Conservation (phyloP, 2,888 invertebrate species). For the Adelognathus sp. region DNA sequence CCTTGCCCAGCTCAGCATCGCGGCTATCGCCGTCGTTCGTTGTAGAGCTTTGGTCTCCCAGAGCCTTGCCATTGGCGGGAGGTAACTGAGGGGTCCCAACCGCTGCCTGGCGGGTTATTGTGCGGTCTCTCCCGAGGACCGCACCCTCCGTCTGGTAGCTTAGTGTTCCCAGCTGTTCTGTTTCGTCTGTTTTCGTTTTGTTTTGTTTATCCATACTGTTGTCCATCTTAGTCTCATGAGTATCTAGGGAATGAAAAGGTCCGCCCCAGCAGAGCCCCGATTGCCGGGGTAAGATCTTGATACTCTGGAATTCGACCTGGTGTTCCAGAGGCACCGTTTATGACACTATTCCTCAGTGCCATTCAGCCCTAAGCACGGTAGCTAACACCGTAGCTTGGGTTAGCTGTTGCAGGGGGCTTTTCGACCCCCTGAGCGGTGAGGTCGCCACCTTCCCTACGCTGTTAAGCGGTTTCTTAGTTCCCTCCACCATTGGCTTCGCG, state of each 20-base stretch:
- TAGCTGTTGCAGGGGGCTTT: background rate
- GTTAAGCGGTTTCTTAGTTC: background rate
- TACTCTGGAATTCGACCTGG: conserved; percentile 29
- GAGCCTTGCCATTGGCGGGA: background rate
- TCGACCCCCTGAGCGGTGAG: background rate
- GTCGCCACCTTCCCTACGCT: conserved; percentile 2
- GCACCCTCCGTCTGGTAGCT: background rate
- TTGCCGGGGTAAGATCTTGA: conserved; percentile 8
- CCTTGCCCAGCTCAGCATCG: background rate
- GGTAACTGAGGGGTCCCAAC: background rate
- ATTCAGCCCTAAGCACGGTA: conserved; percentile 33
- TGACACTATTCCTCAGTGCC: conserved; percentile 37
- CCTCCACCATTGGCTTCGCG: background rate
- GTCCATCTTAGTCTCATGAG: background rate
- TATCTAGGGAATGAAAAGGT: background rate
- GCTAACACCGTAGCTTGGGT: conserved; percentile 15
- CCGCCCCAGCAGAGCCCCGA: conserved; percentile 12
- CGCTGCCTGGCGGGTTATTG: background rate
- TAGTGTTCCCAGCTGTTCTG: background rate
- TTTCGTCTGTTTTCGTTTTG: background rate
- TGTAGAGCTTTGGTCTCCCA: background rate
- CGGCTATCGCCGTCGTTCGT: background rate
- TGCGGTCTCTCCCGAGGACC: background rate
- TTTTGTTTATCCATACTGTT: no score
- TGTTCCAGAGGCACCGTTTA: conserved; percentile 11